Evolutionary conservation across 1,140 invertebrate genomes (phyloP).

Genomic region (Heliconius congener): DNA sequence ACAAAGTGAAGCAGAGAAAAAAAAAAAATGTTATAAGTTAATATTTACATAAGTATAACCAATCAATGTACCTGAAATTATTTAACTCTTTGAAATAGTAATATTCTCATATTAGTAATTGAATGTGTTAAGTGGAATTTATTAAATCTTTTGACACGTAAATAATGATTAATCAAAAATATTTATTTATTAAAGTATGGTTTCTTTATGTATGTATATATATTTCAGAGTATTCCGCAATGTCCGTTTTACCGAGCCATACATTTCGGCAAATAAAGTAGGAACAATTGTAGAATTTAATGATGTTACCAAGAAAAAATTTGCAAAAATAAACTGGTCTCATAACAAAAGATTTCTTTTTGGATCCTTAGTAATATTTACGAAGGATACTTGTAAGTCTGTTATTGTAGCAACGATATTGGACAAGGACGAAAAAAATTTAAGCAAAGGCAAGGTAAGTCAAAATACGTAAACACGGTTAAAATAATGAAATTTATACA

Average conservation of each 20-base stretch:
- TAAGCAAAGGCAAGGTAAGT: constrained; percentile 80
- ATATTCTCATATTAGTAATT: no score
- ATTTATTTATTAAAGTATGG: not conserved
- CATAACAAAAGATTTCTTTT: constrained; percentile 83
- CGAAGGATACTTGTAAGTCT: constrained; percentile 85
- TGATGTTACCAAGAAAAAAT: constrained; percentile 45
- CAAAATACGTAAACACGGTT: not conserved
- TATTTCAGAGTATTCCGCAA: constrained; percentile 59
- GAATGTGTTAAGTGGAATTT: no score
- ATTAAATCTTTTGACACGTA: no score
- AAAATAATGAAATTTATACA: not conserved
- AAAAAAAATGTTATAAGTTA: no score
- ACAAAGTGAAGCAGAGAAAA: no score
- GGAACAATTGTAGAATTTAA: constrained; percentile 61
- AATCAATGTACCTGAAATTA: no score
- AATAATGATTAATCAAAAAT: no score
- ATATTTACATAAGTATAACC: no score
- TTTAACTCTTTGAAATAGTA: no score
- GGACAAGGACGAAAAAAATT: constrained; percentile 78
- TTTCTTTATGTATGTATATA: no score
- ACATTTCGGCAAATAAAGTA: constrained; percentile 50
- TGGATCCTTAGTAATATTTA: constrained; percentile 88
- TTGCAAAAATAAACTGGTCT: constrained; percentile 59
- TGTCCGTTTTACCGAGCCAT: constrained; percentile 58
- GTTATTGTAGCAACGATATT: constrained; percentile 86